Evolutionary conservation across 2,797 vertebrate species (phyloP).

Genomic region (Melanotaenia trifasciata): DNA sequence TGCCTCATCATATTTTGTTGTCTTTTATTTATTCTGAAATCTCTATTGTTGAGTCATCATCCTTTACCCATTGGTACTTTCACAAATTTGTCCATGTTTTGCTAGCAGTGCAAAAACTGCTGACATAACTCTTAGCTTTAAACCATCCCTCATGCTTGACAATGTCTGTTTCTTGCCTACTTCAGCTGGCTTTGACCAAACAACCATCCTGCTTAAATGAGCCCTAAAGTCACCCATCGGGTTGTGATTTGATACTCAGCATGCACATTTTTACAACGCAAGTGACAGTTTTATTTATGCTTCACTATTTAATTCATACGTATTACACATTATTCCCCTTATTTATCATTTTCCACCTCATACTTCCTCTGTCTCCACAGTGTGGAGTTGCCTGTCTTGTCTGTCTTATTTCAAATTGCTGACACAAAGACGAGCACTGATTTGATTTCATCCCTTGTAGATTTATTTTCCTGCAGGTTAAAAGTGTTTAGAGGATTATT

Average conservation of each 20-base stretch:
- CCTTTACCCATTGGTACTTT: too few species aligned
- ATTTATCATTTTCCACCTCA: constrained; percentile 16
- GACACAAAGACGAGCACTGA: constrained; percentile 6
- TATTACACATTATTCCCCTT: neutral
- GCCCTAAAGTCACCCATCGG: neutral
- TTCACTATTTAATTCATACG: neutral
- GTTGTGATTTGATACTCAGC: neutral
- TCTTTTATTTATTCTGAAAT: too few species aligned
- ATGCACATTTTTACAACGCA: neutral
- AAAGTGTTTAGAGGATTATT: constrained; percentile 44
- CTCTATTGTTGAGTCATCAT: too few species aligned
- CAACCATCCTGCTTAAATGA: neutral
- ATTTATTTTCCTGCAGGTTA: constrained; percentile 17
- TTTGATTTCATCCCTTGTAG: neutral
- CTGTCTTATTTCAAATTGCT: constrained; percentile 10
- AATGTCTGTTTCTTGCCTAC: neutral
- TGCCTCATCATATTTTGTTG: too few species aligned
- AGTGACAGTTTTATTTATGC: neutral
- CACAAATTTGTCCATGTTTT: too few species aligned
- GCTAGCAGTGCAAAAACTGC: too few species aligned
- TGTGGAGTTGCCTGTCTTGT: neutral
- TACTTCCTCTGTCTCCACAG: constrained; percentile 14
- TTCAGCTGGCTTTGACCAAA: neutral
- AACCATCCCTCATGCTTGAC: neutral
- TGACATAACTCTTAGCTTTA: neutral